Percentiles rank a stretch among this genome's conserved stretches.
Conservation (phyloP, 2,888 invertebrate genomes). For the Chesias legatella region DNA sequence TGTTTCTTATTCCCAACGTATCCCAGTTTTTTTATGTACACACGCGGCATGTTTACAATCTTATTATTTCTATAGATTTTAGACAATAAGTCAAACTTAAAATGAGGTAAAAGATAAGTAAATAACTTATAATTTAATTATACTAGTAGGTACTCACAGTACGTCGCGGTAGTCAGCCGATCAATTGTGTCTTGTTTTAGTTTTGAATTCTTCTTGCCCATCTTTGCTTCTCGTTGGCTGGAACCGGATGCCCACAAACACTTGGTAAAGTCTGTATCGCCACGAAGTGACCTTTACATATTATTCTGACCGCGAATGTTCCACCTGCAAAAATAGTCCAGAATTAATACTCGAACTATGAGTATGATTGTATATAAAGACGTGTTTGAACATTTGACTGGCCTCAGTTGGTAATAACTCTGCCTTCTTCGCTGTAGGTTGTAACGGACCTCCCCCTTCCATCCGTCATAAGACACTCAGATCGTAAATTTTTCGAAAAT, state of each 20-base stretch:
- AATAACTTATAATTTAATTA: no score
- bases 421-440: no score
- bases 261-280: conserved; percentile 34
- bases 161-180: conserved; percentile 93
- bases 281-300: conserved; percentile 62
- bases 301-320: conserved; percentile 44
- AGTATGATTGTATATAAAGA: neutral
- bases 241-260: conserved; percentile 34
- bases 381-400: conserved; percentile 10
- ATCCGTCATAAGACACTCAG: no score
- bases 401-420: no score
- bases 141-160: conserved; percentile 86
- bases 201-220: conserved; percentile 98
- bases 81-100: no score
- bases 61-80: no score
- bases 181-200: conserved; percentile 97
- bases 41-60: no score
- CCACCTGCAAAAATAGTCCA: conserved; percentile 51
- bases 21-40: no score
- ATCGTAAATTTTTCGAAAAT: no score
- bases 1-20: no score
- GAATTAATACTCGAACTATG: conserved; percentile 3
- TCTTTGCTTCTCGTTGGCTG: conserved; percentile 62
- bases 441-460: no score
- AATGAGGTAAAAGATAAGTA: no score